Evolutionary conservation across 2,113 vertebrate genomes (phyloP), one percentile per base, ranked within the genome.

Genomic region (Willisornis vidua): DNA sequence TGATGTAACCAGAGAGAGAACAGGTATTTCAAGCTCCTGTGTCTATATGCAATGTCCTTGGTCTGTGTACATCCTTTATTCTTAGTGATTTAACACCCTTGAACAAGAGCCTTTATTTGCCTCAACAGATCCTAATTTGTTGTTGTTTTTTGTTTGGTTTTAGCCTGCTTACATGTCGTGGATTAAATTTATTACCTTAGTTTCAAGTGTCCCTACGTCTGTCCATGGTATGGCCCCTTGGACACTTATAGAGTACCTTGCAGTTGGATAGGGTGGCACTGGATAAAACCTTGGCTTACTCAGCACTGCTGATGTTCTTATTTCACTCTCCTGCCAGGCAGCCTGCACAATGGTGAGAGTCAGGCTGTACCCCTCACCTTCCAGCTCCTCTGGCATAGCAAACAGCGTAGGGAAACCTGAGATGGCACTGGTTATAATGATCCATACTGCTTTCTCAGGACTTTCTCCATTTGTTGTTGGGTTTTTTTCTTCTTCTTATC

Each of bases 271-370:
- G 23, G 12, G 28, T 81, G 54, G 17, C 22, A 24, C 19, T 63
- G 54, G 45, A 4, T 13, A 14, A 12, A 41, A 3, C 6, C 4
- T 3, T 0, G 7, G 16, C 12, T 59, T 1, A 1, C 49, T 29
- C 54, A n/a, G n/a, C 18, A 5, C 29, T 35, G 26, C 65, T 58
- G 15, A 7, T 19, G 35, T 39, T 58, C 28, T 57, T 23, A 2
- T 2, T 29, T 39, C 48, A 9, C 4, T 0, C 43, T 37, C 24
- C 25, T 18, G n/a, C 39, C 39, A 39, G n/a, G 54, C 28, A 43
- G 49, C 51, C 16, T 6, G 8, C 18, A 14, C 19, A 39, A 3
- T 3, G 14, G 11, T 37, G n/a, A 37, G 24, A 33, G 23, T 46
- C 39, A 28, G 46, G 72, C 52, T 45, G 2, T 39, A 26, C 5